Base-by-base conservation (phyloP, 2,797 vertebrate species). In the Chromis chromis region DNA sequence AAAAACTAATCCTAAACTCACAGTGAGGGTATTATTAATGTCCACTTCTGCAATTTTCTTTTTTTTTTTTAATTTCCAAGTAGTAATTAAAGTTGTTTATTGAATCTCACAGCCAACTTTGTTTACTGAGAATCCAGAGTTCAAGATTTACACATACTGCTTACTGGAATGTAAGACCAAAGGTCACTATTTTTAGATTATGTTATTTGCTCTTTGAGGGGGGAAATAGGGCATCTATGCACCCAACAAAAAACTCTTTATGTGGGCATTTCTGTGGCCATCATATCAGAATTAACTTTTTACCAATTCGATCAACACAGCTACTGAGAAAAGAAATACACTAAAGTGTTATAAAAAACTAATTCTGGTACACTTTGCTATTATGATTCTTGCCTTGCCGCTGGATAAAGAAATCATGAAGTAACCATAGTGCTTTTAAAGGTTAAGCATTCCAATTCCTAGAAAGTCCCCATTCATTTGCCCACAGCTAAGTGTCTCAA, bases 1-100 rank as follows among this genome's bases (percentile, higher is more conserved):
- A 44, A 57, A 44, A 12, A 22, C 14, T 27, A 64, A 57, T 65
- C 74, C 22, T 22, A 44, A 74, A 74, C 75, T 87, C 76, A 57
- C 76, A 84, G 74, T 68, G 72, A 83, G 42, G 24, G 69, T 66
- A 74, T 66, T 59, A 56, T 77, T 80, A 9, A 61, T 76, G 79
- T 83, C 19, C 73, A 36, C 54, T 65, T 60, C 40, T 78, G 46
- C 78, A 67, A 48, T 77, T 78, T 81, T 65, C 78, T 68, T 79
- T 75, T 73, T 61, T 83, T 44, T 17, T 6, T 19, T 4, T 3
- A 56, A 14, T 53, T 88, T 88, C 86, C 70, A 79, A 27, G 6
- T 27, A 25, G 50, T 85, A 90, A 89, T 92, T 92, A 86, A 85
- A 90, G 71, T 74, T 82, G 63, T 92, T 91, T 85, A 88, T 83